These are phyloP conservation scores for Eremophila alpestris DNA, from an alignment of 2,797 vertebrate genomes.

Conservation along the genomic window DNA sequence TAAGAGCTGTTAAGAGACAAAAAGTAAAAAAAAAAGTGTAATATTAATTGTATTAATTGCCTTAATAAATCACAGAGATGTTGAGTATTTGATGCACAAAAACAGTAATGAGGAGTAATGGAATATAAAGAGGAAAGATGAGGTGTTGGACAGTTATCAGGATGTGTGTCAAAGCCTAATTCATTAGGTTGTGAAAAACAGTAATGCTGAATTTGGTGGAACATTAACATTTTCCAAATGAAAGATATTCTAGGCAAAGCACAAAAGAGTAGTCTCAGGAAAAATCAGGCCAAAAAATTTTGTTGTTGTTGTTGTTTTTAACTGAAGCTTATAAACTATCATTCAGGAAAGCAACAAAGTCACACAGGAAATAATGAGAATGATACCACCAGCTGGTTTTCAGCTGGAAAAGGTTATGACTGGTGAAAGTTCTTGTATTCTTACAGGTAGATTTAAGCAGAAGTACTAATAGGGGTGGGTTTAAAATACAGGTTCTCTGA, in stretches of 20 bases:
- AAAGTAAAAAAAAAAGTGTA: neutral
- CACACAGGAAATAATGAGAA: neutral
- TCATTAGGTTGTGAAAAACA: neutral
- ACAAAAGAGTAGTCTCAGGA: neutral
- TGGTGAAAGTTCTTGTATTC: neutral
- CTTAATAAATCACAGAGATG: neutral
- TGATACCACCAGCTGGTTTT: neutral
- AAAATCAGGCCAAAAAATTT: neutral
- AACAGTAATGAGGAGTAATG: constrained; percentile 19
- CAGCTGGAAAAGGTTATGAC: neutral
- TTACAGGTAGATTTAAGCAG: neutral
- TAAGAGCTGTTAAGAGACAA: neutral
- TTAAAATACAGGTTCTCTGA: neutral
- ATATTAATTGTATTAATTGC: neutral
- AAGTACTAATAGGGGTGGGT: neutral
- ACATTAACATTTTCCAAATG: neutral
- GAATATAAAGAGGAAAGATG: neutral
- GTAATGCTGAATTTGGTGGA: neutral
- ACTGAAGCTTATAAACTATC: neutral
- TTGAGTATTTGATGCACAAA: neutral
- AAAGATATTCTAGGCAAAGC: neutral
- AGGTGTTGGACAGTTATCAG: neutral
- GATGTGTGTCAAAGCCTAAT: neutral
- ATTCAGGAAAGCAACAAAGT: neutral
- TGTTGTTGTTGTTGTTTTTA: neutral